Percentiles rank a stretch among this genome's conserved stretches.
phyloP scores from a whole-genome alignment of 2,888 invertebrate genomes.

The Syrphus vitripennis region DNA sequence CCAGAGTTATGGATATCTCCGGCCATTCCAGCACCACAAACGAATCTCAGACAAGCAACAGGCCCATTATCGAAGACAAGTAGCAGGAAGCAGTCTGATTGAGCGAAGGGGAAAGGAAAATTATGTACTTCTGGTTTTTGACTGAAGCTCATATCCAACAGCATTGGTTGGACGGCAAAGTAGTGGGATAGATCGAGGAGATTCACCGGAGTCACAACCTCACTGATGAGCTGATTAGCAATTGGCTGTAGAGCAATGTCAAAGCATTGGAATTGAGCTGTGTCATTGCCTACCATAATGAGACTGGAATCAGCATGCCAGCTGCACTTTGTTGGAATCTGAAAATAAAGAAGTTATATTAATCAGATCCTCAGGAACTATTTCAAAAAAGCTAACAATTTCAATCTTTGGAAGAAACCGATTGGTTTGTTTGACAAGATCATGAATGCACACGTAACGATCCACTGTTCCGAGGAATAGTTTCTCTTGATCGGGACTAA shows the following conservation, averaged over 20 bases:
- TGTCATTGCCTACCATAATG: conserved; percentile 86
- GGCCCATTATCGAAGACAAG: conserved; percentile 86
- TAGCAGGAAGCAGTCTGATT: conserved; percentile 83
- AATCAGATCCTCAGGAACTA: not conserved
- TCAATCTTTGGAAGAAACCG: conserved; percentile 87
- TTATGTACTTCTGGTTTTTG: conserved; percentile 82
- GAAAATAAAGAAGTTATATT: conserved; percentile 62
- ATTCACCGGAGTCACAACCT: conserved; percentile 84
- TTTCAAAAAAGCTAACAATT: conserved; percentile 85
- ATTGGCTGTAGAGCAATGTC: conserved; percentile 87
- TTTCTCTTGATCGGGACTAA: conserved; percentile 88
- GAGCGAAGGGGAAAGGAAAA: conserved; percentile 78
- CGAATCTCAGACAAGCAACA: conserved; percentile 82
- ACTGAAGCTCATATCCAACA: conserved; percentile 84
- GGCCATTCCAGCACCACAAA: conserved; percentile 81
- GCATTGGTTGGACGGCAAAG: conserved; percentile 82
- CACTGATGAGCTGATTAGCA: conserved; percentile 85
- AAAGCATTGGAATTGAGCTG: conserved; percentile 89
- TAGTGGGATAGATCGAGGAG: conserved; percentile 85
- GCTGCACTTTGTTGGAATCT: conserved; percentile 86
- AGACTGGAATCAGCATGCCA: conserved; percentile 89
- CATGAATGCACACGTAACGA: conserved; percentile 90
- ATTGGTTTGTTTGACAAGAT: conserved; percentile 88
- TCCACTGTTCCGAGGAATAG: conserved; percentile 92
- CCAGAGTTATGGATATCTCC: conserved; percentile 81